phyloP scores from a whole-genome alignment of 2,113 vertebrate species.

The Barnardius zonarius region DNA sequence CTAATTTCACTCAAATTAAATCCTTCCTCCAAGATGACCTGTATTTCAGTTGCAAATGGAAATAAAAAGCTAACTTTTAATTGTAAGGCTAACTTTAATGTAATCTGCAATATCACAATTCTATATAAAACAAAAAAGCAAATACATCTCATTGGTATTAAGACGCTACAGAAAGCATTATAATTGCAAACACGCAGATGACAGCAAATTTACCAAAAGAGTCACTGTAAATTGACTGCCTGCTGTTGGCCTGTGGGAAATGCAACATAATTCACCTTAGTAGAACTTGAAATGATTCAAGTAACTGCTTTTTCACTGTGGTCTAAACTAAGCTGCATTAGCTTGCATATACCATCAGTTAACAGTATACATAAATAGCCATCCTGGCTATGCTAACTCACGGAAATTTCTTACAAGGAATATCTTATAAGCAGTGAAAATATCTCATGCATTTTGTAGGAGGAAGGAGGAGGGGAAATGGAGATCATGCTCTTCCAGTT shows the following conservation, averaged over 20 bases:
- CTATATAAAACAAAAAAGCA: neutral
- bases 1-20: neutral
- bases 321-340: neutral
- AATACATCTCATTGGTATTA: neutral
- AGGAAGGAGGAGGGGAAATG: neutral
- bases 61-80: neutral
- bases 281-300: neutral
- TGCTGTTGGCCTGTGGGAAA: neutral
- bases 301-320: neutral
- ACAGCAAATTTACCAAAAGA: neutral
- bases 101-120: neutral
- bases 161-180: neutral
- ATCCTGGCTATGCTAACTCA: neutral
- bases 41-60: neutral
- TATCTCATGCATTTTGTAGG: neutral
- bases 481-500: neutral
- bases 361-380: neutral
- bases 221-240: neutral
- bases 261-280: neutral
- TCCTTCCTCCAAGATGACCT: neutral
- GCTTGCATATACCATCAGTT: neutral
- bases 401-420: neutral
- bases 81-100: neutral
- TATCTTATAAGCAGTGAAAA: neutral
- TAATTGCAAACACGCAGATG: neutral